phyloP scores from a whole-genome alignment of 2,888 invertebrate species.

The Lepidochitona cinerea region DNA sequence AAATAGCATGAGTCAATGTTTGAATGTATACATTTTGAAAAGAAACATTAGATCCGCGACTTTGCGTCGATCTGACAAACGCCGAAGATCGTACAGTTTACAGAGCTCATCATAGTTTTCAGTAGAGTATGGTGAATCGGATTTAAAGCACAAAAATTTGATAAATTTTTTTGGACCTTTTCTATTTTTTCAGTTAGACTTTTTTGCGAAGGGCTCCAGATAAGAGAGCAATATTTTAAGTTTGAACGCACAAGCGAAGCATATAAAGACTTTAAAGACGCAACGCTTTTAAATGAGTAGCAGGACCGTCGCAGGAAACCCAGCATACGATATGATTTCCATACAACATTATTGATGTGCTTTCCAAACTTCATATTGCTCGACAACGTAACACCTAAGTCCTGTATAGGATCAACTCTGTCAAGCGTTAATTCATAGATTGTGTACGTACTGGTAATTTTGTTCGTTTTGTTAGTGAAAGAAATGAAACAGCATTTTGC shows the following conservation, averaged over 20 bases:
- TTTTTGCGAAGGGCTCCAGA: neutral
- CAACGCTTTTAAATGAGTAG: neutral
- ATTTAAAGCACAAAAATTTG: neutral
- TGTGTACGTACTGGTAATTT: too few species aligned
- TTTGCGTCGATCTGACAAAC: neutral
- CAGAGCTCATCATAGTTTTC: neutral
- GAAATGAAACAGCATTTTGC: neutral
- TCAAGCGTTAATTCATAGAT: neutral
- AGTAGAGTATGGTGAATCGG: neutral
- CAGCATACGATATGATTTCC: neutral
- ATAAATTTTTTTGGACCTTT: neutral
- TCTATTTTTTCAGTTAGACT: neutral
- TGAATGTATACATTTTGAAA: neutral
- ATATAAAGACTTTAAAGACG: neutral
- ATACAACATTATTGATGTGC: neutral
- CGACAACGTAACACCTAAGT: neutral
- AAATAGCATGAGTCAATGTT: neutral
- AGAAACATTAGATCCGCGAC: neutral
- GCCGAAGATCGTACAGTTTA: neutral
- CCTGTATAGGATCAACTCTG: neutral
- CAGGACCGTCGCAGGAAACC: neutral
- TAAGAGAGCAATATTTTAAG: neutral
- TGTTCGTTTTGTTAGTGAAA: neutral
- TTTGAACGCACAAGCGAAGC: neutral
- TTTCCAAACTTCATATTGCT: neutral